These are phyloP conservation scores for Peromyscus melanophrys DNA, from an alignment of 2,797 vertebrate genomes.

Conservation along the genomic window DNA sequence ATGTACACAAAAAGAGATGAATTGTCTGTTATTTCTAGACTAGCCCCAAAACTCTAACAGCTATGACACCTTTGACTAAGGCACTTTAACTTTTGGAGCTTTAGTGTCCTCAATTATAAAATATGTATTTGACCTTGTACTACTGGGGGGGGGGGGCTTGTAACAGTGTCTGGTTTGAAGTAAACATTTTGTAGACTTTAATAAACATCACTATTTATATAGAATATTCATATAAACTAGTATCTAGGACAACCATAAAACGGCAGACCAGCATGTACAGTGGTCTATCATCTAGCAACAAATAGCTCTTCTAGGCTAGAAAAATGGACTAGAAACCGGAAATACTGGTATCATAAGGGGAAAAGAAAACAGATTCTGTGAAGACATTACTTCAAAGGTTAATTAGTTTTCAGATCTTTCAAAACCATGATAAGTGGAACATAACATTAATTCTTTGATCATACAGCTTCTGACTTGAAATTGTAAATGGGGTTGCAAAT, in stretches of 20 bases:
- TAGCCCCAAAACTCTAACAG: background rate
- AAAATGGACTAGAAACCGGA: background rate
- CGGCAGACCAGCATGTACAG: background rate
- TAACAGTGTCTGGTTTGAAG: background rate
- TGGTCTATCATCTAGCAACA: background rate
- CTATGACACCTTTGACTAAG: background rate
- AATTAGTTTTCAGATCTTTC: slow-evolving; percentile 42
- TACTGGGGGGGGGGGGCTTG: background rate
- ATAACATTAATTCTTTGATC: slow-evolving; percentile 57
- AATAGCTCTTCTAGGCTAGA: background rate
- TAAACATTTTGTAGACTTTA: background rate
- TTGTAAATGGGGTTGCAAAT: slow-evolving; percentile 60
- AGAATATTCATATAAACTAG: background rate
- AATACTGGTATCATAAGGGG: background rate
- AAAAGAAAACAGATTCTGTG: background rate
- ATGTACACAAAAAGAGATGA: background rate
- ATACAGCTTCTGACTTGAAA: slow-evolving; percentile 25
- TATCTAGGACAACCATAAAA: background rate
- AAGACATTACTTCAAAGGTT: slow-evolving; percentile 55
- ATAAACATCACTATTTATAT: background rate
- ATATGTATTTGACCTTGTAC: background rate
- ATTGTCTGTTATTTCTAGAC: background rate
- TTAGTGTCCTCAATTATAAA: background rate
- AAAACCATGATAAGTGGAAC: slow-evolving; percentile 19
- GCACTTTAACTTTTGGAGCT: background rate